Percentiles rank a stretch among this genome's conserved stretches.
Evolutionary conservation across 1,140 invertebrate species (phyloP).

Genomic region (Acromyrmex charruanus): DNA sequence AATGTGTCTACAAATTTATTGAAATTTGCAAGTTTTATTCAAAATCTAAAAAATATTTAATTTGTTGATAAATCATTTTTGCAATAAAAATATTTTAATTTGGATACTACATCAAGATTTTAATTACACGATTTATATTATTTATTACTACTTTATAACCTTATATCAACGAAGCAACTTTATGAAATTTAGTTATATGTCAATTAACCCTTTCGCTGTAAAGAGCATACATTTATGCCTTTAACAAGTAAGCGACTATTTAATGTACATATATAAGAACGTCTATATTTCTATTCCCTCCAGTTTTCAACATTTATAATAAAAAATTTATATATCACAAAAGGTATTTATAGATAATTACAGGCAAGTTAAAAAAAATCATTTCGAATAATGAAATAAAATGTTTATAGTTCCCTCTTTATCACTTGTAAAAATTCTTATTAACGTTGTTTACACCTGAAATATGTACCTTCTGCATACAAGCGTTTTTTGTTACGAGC

Average conservation of each 20-base stretch:
- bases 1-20: neutral
- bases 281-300: neutral
- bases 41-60: neutral
- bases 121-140: slow-evolving; percentile 14
- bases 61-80: slow-evolving; percentile 42
- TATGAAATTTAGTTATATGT: slow-evolving; percentile 47
- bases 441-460: neutral
- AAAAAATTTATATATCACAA: neutral
- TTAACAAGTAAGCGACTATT: neutral
- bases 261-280: neutral
- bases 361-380: neutral
- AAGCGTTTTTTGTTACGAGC: neutral
- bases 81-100: slow-evolving; percentile 66
- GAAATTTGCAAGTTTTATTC: slow-evolving; percentile 23
- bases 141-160: neutral
- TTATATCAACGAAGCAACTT: slow-evolving; percentile 30
- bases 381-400: neutral
- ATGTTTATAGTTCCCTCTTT: neutral
- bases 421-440: neutral
- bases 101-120: slow-evolving; percentile 46
- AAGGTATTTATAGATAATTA: neutral
- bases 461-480: neutral
- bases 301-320: neutral
- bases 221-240: neutral
- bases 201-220: slow-evolving; percentile 13